These are phyloP conservation scores for Xestoiulus laeticollis DNA, from an alignment of 2,888 invertebrate species.

Conservation along the genomic window DNA sequence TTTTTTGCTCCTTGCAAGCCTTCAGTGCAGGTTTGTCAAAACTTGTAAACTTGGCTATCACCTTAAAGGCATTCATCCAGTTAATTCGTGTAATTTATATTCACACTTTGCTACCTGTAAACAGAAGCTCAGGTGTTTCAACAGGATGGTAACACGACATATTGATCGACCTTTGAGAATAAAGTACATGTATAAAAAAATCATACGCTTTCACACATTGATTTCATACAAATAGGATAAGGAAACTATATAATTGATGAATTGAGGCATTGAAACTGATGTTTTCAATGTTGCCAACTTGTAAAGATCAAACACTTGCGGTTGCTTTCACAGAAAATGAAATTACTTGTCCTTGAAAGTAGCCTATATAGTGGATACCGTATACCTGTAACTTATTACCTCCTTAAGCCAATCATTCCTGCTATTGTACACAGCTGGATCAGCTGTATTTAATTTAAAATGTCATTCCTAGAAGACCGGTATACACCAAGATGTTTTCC, in stretches of 20 bases:
- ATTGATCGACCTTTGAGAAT: not conserved
- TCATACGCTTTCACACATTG: not conserved
- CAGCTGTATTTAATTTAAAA: conserved; percentile 20
- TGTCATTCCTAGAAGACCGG: not conserved
- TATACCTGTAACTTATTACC: not conserved
- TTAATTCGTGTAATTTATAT: conserved; percentile 1
- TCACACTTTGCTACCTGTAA: conserved; percentile 9
- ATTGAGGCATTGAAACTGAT: no score
- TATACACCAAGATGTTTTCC: not conserved
- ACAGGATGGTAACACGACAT: not conserved
- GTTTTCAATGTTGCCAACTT: not conserved
- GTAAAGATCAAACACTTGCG: not conserved
- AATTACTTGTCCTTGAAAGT: not conserved
- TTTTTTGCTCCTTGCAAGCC: not conserved
- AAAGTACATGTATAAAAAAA: not conserved
- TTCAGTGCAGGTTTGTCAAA: conserved; percentile 1
- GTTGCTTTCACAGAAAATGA: not conserved
- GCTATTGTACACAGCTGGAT: not conserved
- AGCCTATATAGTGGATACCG: no score
- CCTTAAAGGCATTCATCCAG: not conserved
- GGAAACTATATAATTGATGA: no score
- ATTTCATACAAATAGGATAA: no score
- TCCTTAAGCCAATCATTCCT: not conserved
- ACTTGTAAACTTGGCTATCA: not conserved
- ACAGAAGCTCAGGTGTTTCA: not conserved